A percentile compares a stretch with the other conserved stretches of the same genome.
Conservation (phyloP, 2,113 vertebrate genomes). For the Myrmecobius fasciatus region DNA sequence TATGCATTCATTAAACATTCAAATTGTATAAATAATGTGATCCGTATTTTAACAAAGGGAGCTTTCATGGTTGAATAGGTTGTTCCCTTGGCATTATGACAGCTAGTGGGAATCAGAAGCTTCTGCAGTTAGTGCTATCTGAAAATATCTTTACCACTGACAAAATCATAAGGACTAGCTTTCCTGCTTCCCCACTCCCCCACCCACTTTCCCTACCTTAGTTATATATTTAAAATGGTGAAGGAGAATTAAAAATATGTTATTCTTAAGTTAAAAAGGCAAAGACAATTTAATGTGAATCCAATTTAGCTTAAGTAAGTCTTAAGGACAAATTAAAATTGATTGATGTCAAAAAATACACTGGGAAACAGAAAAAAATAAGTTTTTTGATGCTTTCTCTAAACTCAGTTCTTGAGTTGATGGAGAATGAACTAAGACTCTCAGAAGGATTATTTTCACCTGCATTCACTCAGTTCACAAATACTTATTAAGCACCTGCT, state of each 20-base stretch:
- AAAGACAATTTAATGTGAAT: neutral
- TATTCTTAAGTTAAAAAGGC: neutral
- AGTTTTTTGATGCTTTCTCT: neutral
- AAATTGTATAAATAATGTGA: conserved; percentile 73
- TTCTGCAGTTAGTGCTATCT: conserved; percentile 56
- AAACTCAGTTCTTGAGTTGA: neutral
- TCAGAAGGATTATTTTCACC: neutral
- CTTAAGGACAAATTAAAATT: neutral
- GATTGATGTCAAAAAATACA: neutral
- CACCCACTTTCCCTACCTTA: neutral
- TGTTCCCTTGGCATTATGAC: conserved; percentile 70
- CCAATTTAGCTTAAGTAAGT: neutral
- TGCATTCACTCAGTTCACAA: neutral
- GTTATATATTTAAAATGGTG: neutral
- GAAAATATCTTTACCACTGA: conserved; percentile 55
- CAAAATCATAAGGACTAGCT: conserved; percentile 46
- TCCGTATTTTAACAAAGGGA: conserved; percentile 74
- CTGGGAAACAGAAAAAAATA: neutral
- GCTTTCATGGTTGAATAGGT: conserved; percentile 69
- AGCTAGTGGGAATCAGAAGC: conserved; percentile 58
- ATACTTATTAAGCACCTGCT: neutral
- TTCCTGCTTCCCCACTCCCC: neutral
- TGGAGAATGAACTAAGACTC: neutral
- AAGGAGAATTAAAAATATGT: neutral
- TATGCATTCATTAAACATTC: conserved; percentile 74